Base-by-base conservation (phyloP, 2,888 invertebrate genomes). In the Stegophylla sp. region DNA sequence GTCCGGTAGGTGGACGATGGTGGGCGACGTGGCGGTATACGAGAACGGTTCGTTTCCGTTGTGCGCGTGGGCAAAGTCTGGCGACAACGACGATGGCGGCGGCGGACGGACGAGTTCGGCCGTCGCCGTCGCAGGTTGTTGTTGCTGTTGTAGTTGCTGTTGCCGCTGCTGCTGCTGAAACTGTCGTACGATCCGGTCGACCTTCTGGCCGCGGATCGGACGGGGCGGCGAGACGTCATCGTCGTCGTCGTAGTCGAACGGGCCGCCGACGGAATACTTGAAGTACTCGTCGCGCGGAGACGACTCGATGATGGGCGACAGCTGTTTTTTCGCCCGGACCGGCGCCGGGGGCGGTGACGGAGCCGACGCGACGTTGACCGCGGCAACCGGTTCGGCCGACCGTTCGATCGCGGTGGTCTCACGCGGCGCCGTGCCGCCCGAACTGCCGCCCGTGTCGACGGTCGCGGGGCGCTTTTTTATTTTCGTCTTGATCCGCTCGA, bases 31-130 rank as follows among this genome's bases (percentile, higher is more conserved):
- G 48, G 79, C 89, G 4, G 92, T 92, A 84, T 94, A 94, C 0
- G 94, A 94, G 87, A 94, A 94, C 45, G 93, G 94, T 85, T 93
- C 91, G 85, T 92, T 93, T 84, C 90, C 90, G 85, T 93, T 92
- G 83, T 90, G 90, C 41, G 89, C 90, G 63, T 91, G 90, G 83
- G 90, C 89, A 5, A 88, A 87, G 72, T 89, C 87, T 41, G 91
- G 81, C 73, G 28, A 34, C 15, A 82, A 88, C 79, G 92, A 89
- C 86, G 91, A 87, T 41, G 86, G 84, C 61, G 87, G 87, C 20
- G 91, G 88, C 28, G 86, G 84, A 61, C 87, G 88, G 34, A 87
- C 87, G 85, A 90, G 26, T 41, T 64, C 56, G 63, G 64, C 64
- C 23, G 81, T 82, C 48, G 75, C 84, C 83, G 64, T 82, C 82